Conservation (phyloP, 2,113 vertebrate species). For the Chaetura pelagica region DNA sequence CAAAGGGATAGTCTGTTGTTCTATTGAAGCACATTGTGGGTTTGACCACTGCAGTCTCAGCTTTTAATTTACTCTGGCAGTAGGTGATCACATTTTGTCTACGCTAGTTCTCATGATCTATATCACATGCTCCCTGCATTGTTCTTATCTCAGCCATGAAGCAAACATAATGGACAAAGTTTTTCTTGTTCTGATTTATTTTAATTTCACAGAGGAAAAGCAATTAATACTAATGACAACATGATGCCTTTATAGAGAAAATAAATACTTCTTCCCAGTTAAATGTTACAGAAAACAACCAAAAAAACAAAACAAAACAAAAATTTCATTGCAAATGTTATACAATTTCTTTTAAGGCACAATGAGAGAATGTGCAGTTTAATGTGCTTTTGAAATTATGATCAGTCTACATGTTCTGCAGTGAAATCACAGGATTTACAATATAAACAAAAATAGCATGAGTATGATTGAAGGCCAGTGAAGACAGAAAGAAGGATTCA, state of each 20-base stretch:
- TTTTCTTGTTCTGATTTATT: background rate
- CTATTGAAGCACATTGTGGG: background rate
- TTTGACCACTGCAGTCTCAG: background rate
- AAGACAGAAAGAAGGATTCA: background rate
- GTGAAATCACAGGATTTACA: background rate
- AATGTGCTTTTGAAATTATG: background rate
- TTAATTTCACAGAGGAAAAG: conserved; percentile 19
- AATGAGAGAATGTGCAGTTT: background rate
- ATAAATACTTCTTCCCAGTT: background rate
- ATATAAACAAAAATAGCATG: background rate
- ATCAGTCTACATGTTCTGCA: background rate
- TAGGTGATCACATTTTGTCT: background rate
- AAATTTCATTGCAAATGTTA: background rate
- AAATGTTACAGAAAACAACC: background rate
- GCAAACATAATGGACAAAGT: background rate
- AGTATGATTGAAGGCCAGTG: background rate
- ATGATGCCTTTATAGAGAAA: background rate
- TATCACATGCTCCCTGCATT: background rate
- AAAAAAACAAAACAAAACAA: background rate
- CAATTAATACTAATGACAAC: background rate
- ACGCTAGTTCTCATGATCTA: background rate
- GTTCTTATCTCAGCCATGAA: background rate
- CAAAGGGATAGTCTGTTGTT: background rate
- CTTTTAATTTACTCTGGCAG: background rate
- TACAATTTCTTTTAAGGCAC: background rate